Base-by-base conservation (phyloP, 2,888 invertebrate genomes). In the Aplocera efformata region DNA sequence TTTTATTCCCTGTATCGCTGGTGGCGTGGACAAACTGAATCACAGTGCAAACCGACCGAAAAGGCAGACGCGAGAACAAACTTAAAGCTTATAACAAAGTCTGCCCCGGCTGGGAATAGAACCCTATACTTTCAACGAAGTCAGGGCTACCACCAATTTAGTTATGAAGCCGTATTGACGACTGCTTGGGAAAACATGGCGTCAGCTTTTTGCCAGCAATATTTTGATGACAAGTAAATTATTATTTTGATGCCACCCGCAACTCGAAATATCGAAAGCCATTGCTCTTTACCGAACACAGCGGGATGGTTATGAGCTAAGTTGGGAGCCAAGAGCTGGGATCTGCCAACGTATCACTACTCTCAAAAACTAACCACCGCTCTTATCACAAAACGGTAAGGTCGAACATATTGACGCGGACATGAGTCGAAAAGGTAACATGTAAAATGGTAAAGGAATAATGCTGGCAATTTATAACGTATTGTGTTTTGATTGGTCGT, bases 401-500 rank as follows among this genome's bases (percentile, higher is more conserved):
- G 48, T 29, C 23, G 20, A 50, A 27, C 38, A 34, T 45, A 6
- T 29, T 5, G 4, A 10, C 8, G 11, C 22, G 30, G 1, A 7
- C n/a, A 1, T 3, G n/a, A 6, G 11, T 13, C 3, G 3, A 22
- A 6, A 36, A 13, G 11, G 20, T 17, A 8, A 36, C 4, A 9
- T 9, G 25, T 22, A 47, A 42, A n/a, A 42, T 51, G 32, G 56
- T 22, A 33, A 35, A 29, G 38, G 42, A 48, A 52, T 48, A 54
- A 50, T 52, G 51, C 48, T 49, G 57, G 69, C 75, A 67, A 85
- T 88, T 79, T 78, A 84, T 85, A 84, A 83, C 74, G 82, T 83
- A 86, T 88, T 88, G 86, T 88, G 75, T 79, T 85, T 83, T 85
- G 86, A 88, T 86, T 79, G 80, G 51, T 52, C 66, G 62, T 58